These are phyloP conservation scores for Bathynomus jamesi DNA, from an alignment of 1,140 invertebrate species.

Conservation along the genomic window DNA sequence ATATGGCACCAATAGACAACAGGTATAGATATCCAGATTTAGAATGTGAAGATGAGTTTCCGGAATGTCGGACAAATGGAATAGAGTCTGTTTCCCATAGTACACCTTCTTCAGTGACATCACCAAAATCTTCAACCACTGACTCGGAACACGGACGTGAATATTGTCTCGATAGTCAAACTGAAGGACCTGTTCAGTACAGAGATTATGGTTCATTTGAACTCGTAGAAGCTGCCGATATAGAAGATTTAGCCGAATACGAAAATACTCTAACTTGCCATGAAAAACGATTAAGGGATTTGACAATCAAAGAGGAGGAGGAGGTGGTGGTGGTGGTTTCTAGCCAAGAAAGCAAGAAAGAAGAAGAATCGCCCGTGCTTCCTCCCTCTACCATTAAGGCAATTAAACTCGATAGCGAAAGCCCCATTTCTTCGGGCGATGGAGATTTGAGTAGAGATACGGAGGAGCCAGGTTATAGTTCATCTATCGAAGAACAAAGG, in stretches of 20 bases:
- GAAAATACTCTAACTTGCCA: constrained; percentile 35
- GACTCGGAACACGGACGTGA: constrained; percentile 56
- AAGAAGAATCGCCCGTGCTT: constrained; percentile 5
- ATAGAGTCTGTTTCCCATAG: constrained; percentile 48
- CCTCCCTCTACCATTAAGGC: constrained; percentile 30
- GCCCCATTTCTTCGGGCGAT: constrained; percentile 8
- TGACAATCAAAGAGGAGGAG: constrained; percentile 35
- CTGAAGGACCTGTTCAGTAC: constrained; percentile 48
- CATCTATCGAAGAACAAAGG: constrained; percentile 49
- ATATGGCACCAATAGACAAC: constrained; percentile 48
- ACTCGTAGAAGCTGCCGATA: constrained; percentile 30
- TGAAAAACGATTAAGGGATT: constrained; percentile 31
- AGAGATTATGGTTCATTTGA: constrained; percentile 50
- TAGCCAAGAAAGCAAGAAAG: constrained; percentile 1
- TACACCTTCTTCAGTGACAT: constrained; percentile 53
- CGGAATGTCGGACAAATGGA: constrained; percentile 37
- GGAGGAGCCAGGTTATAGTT: constrained; percentile 14
- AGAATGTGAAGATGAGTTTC: constrained; percentile 44
- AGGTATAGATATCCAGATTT: constrained; percentile 50
- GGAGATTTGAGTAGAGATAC: constrained; percentile 8
- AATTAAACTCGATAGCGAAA: constrained; percentile 26
- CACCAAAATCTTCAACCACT: constrained; percentile 45
- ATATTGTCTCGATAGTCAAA: constrained; percentile 50
- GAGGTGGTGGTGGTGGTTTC: constrained; percentile 38
- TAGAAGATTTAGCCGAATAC: constrained; percentile 33